Evolutionary conservation across 1,140 invertebrate species (phyloP).

Genomic region (Branchinecta lynchi): DNA sequence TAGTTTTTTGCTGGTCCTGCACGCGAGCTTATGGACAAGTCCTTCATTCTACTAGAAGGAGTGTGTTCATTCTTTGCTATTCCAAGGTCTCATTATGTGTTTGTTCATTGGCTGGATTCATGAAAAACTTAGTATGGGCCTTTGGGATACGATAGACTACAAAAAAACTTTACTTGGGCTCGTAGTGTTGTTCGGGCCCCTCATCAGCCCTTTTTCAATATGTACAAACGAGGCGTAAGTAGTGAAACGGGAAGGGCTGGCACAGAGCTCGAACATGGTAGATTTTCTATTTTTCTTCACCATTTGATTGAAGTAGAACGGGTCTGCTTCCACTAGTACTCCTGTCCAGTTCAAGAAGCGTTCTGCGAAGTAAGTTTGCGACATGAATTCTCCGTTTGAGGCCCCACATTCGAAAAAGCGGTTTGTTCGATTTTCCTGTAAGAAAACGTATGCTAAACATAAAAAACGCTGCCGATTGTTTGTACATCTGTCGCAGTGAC

Average conservation of each 20-base stretch:
- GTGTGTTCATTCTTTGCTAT: no score
- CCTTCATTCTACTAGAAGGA: no score
- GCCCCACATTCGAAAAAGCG: constrained; percentile 14
- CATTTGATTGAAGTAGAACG: background rate
- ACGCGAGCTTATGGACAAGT: no score
- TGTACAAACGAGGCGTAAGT: background rate
- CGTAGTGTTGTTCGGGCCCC: no score
- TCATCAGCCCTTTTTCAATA: background rate
- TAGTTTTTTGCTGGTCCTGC: no score
- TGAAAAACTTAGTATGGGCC: no score
- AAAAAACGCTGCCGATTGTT: no score
- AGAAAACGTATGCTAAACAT: background rate
- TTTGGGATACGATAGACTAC: no score
- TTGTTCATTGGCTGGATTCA: no score
- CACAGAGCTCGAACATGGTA: background rate
- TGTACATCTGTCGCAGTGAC: no score
- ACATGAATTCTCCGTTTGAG: constrained; percentile 15
- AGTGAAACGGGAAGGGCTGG: background rate
- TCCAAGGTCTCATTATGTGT: no score
- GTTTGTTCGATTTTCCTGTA: background rate
- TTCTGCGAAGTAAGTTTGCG: constrained; percentile 9
- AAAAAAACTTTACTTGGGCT: no score
- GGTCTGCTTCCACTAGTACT: constrained; percentile 12
- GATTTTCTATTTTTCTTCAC: background rate
- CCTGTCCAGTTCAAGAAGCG: constrained; percentile 13